Evolutionary conservation across 2,113 vertebrate genomes (phyloP), one percentile per base, ranked within the genome.

Genomic region (Perognathus longimembris): DNA sequence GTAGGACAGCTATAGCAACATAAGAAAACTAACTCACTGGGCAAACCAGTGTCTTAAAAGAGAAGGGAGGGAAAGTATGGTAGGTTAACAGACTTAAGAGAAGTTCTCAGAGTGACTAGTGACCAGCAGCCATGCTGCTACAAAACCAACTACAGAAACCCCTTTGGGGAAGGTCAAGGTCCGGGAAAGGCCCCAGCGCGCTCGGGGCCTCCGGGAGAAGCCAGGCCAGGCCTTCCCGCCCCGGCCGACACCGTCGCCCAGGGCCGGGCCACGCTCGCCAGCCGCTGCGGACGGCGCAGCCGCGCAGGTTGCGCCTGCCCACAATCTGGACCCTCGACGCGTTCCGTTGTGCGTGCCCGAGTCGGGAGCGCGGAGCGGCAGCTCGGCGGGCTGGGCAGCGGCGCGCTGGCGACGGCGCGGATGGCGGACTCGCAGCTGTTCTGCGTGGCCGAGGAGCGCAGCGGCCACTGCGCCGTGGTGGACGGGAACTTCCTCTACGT

Each of bases 381-480:
- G 69, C 81, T 54, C 50, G 20, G 59, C 1, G 75, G 76, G 77
- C 30, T 17, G 22, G 76, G 88, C 64, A 36, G 83, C 30, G 40
- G 57, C 66, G 67, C 32, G 75, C 21, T 18, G 40, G 42, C 54
- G 66, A 94, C 97, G 89, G 97, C 97, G 89, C 90, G 85, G 45
- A 96, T 98, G 54, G 95, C 97, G 32, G 97, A 97, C 73, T 85
- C 97, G 57, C 97, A 97, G 95, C 86, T 94, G 95, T 97, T 98
- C 89, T 98, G 98, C 94, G 98, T 99, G 96, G 99, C 99, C 64
- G 98, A 98, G 92, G 99, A 99, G 97, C 98, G 99, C 92, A 99
- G 99, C 97, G 99, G 99, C 69, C 99, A 99, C 97, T 99, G 99
- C 91, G 99, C 99, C 0, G 98, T 99, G 96, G 97, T 98, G 96